Percentiles rank a stretch among this genome's conserved stretches.
Conservation (phyloP, 2,888 invertebrate species). For the Heliconius sara region DNA sequence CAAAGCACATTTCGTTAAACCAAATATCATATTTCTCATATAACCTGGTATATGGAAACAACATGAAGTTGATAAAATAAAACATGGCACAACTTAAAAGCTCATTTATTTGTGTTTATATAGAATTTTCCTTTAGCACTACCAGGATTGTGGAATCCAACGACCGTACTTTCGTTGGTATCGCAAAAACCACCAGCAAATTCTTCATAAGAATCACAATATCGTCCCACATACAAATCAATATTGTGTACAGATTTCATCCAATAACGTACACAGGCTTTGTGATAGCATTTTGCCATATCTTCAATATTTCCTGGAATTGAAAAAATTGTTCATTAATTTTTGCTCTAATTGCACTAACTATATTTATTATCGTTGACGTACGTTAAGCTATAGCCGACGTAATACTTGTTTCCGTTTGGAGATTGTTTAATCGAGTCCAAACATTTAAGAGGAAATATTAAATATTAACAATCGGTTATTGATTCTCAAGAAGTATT, state of each 20-base stretch:
- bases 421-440: neutral
- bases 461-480: neutral
- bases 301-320: constrained; percentile 40
- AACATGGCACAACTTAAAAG: neutral
- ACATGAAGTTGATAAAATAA: too few species aligned
- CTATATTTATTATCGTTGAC: neutral
- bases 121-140: constrained; percentile 46
- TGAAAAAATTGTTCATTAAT: neutral
- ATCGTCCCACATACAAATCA: constrained; percentile 38
- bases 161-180: constrained; percentile 36
- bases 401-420: neutral
- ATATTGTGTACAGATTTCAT: constrained; percentile 40
- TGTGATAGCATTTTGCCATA: constrained; percentile 48
- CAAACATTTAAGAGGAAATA: constrained; percentile 3
- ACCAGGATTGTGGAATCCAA: constrained; percentile 46
- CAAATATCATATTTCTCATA: too few species aligned
- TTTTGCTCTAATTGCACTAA: neutral
- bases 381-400: neutral
- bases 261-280: constrained; percentile 47
- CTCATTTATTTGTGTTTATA: constrained; percentile 35
- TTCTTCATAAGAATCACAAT: constrained; percentile 36
- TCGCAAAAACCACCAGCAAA: constrained; percentile 23
- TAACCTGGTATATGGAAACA: too few species aligned
- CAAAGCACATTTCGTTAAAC: too few species aligned
- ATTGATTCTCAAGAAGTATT: neutral